These are phyloP conservation scores for Drosophila leonis DNA, from an alignment of 2,888 invertebrate genomes.

Conservation along the genomic window DNA sequence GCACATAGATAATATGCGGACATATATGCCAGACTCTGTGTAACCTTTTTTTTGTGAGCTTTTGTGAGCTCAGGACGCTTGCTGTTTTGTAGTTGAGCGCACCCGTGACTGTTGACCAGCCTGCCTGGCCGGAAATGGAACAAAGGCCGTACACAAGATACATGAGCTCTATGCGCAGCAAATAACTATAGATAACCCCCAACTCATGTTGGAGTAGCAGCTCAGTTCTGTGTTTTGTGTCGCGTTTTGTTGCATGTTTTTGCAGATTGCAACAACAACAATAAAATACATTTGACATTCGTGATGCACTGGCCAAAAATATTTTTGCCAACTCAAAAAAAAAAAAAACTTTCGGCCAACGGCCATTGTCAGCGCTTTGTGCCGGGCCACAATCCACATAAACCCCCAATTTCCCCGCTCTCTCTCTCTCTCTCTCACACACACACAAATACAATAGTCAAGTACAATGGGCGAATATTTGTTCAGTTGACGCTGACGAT, in stretches of 20 bases:
- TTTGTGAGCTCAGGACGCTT: conserved; percentile 15
- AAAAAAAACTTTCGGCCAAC: conserved; percentile 49
- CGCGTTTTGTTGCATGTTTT: conserved; percentile 46
- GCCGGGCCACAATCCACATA: not conserved
- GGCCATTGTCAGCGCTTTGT: conserved; percentile 49
- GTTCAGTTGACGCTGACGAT: conserved; percentile 33
- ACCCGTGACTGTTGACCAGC: conserved; percentile 25
- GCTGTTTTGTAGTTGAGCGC: conserved; percentile 36
- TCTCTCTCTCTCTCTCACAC: not conserved
- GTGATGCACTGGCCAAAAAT: conserved; percentile 50
- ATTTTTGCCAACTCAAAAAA: conserved; percentile 53
- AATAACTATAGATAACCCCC: conserved; percentile 13
- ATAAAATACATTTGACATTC: conserved; percentile 44
- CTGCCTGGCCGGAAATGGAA: conserved; percentile 51
- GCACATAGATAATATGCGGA: not conserved
- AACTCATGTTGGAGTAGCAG: no score
- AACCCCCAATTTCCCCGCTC: not conserved
- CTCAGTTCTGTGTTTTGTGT: conserved; percentile 31
- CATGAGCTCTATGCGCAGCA: conserved; percentile 30
- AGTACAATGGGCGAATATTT: conserved; percentile 50
- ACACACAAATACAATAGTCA: conserved; percentile 24
- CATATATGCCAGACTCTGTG: conserved; percentile 13
- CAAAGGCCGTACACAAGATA: conserved; percentile 24
- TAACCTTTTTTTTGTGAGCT: not conserved
- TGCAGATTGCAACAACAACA: conserved; percentile 33